Percentiles rank a stretch among this genome's conserved stretches.
Conservation (phyloP, 1,140 invertebrate genomes). For the Zaprionus ornatus region DNA sequence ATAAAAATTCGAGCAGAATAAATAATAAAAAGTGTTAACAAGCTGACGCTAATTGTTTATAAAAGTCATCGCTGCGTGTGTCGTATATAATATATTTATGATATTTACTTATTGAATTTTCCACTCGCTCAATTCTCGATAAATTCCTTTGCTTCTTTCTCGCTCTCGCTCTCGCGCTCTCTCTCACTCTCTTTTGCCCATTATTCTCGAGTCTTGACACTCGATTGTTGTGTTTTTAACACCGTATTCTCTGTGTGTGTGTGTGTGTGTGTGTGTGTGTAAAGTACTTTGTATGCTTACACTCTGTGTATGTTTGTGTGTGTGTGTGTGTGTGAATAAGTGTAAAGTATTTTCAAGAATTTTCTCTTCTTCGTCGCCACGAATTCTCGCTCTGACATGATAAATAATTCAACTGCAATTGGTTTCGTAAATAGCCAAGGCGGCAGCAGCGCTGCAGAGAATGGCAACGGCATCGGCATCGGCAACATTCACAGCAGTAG, state of each 20-base stretch:
- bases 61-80: conserved; percentile 45
- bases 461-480: conserved; percentile 9
- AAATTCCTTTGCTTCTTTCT: not conserved
- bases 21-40: conserved; percentile 65
- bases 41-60: conserved; percentile 68
- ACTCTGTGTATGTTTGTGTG: conserved; percentile 31
- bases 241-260: conserved; percentile 35
- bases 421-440: conserved; percentile 75
- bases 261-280: conserved; percentile 42
- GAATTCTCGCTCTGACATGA: conserved; percentile 72
- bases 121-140: conserved; percentile 55
- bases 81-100: conserved; percentile 80
- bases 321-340: conserved; percentile 62
- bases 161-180: not conserved
- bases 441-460: conserved; percentile 24
- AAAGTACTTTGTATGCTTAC: conserved; percentile 27
- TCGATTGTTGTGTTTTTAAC: conserved; percentile 60
- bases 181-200: not conserved
- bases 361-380: conserved; percentile 66
- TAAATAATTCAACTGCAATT: conserved; percentile 82
- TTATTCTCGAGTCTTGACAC: conserved; percentile 38
- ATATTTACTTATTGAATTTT: conserved; percentile 77
- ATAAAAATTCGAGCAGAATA: conserved; percentile 26
- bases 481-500: conserved; percentile 20
- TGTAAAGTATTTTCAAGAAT: conserved; percentile 82